Conservation (phyloP, 2,888 invertebrate genomes). For the Sminthurides aquaticus region DNA sequence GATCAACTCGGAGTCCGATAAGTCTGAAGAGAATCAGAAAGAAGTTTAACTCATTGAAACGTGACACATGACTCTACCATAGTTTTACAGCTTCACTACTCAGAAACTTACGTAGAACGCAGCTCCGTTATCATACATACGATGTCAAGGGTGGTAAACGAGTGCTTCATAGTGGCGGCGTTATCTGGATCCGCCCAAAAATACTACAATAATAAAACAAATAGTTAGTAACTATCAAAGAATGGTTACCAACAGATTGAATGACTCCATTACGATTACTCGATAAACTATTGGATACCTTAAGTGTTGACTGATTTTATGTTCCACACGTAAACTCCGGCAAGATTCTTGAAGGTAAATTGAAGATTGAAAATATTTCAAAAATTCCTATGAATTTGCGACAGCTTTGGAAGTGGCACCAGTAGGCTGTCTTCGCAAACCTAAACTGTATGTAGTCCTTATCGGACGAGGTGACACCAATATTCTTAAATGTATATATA, state of each 20-base stretch:
- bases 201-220: background rate
- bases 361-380: too few species aligned
- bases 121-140: constrained; percentile 80
- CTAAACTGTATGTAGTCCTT: too few species aligned
- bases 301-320: too few species aligned
- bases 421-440: too few species aligned
- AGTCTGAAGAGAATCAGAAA: constrained; percentile 53
- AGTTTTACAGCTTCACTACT: background rate
- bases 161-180: constrained; percentile 67
- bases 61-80: background rate
- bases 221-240: background rate
- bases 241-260: background rate
- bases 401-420: too few species aligned
- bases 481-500: too few species aligned
- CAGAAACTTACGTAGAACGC: constrained; percentile 58
- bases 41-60: background rate
- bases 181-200: background rate
- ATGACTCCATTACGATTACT: background rate
- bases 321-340: too few species aligned
- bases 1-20: constrained; percentile 86
- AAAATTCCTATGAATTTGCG: too few species aligned
- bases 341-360: too few species aligned
- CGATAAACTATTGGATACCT: too few species aligned
- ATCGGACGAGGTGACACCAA: too few species aligned
- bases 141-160: constrained; percentile 89